Base-by-base conservation (phyloP, 35 echinoderm and acorn worm genomes). In the Amphiura filiformis region DNA sequence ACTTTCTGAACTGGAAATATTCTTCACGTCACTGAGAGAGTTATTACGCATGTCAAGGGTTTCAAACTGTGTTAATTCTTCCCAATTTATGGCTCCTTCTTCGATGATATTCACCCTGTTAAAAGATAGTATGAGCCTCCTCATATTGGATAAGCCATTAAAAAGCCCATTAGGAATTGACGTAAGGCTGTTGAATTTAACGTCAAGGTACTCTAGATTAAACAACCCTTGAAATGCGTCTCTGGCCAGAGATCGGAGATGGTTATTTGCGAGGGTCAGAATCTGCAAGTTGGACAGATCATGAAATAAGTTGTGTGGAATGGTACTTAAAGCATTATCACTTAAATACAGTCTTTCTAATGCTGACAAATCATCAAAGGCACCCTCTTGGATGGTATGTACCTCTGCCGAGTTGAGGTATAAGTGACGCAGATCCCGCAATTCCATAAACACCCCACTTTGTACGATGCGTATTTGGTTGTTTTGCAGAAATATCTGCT, bases 361-460 rank as follows among this genome's bases (percentile, higher is more conserved):
- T 31, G 35, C 14, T 17, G 23, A 18, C 0, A 94, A 31, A 15
- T 75, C 79, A 37, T 52, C 38, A 47, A 94, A 90, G 26, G 87
- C 88, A 78, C 64, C 14, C 13, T 34, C 65, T 38, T 80, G 84
- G 26, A 94, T 35, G 0, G 33, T 35, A 1, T 31, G 36, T 4
- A 94, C 83, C 13, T 70, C 18, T 13, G 90, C 90, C 1, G 81
- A 42, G 56, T 65, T 90, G 14, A 94, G 84, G 47, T 90, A 94
- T 18, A 94, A 82, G 3, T 80, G 31, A 36, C 41, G 23, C 3
- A 94, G 80, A 35, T 64, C 40, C 20, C 52, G 28, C 0, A 64
- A 31, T 4, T 78, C 93, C 32, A 39, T 39, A 31, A 94, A 87
- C 4, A 83, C 84, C 5, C 76, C 57, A 35, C 80, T 38, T n/a